Base-by-base conservation (phyloP, 2,113 vertebrate species). In the Pseudopodoces humilis region DNA sequence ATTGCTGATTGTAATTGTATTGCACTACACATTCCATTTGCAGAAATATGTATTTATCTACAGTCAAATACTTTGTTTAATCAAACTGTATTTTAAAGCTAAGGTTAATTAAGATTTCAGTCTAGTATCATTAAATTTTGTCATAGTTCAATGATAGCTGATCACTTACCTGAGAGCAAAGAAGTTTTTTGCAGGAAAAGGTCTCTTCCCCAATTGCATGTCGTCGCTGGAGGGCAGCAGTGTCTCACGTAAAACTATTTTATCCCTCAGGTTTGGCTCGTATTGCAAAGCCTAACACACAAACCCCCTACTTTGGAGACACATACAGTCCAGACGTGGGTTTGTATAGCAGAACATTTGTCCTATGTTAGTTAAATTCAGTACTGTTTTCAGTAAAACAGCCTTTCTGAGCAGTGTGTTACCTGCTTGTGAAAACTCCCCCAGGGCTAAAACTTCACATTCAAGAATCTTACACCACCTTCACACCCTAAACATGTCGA, bases 151-250 rank as follows among this genome's bases (percentile, higher is more conserved):
- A 3, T 49, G 20, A 9, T 39, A 44, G 7, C 7, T 50, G 15
- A 43, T 39, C 22, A n/a, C 25, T 46, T 2, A 24, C 21, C 6
- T 31, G 15, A 65, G 5, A 43, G 47, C 23, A 28, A 69, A 47
- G n/a, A 39, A 67, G 16, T 2, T 7, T 52, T 70, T 53, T 11
- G 9, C 28, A 35, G 20, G 4, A 6, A 19, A 13, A 35, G 17
- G 8, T 15, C 5, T 50, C 49, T 56, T 14, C 25, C 30, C 28
- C 30, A 35, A 0, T 6, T 56, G 7, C 31, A 24, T 47, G 12
- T 49, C 1, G 47, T 64, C 98, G 94, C 96, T 96, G 97, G 98
- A 96, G 97, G 98, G 97, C 98, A 98, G 94, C 96, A 96, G 82
- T 88, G 80, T 68, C 88, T 77, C 90, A 69, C 71, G 41, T 31